Percentiles rank a stretch among this genome's conserved stretches.
These are phyloP conservation scores for Patella caerulea DNA, from an alignment of 2,888 invertebrate genomes.

Conservation along the genomic window DNA sequence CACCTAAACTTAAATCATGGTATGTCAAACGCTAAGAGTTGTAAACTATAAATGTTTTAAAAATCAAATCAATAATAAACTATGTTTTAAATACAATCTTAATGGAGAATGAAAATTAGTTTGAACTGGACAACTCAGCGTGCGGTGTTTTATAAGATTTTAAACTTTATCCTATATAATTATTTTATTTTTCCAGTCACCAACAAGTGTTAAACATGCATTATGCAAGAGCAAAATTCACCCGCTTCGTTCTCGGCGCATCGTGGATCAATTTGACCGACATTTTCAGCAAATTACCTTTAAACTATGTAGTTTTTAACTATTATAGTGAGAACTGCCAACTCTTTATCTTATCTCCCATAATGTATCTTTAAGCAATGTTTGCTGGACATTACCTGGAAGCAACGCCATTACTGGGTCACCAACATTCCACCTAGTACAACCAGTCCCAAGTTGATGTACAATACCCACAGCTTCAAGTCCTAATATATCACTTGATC, in stretches of 20 bases:
- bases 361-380: too few relatives aligned
- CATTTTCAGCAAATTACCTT: too few relatives aligned
- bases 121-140: background rate
- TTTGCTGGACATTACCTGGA: conserved; percentile 47
- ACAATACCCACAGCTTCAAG: conserved; percentile 70
- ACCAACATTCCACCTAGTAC: conserved; percentile 62
- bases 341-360: too few relatives aligned
- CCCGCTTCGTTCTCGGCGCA: too few relatives aligned
- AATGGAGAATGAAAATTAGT: background rate
- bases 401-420: conserved; percentile 70
- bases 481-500: conserved; percentile 68
- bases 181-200: too few relatives aligned
- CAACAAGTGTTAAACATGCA: too few relatives aligned
- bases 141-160: too few relatives aligned
- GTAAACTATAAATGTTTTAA: background rate
- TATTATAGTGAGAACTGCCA: too few relatives aligned
- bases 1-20: conserved; percentile 52
- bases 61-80: background rate
- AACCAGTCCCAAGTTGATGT: conserved; percentile 56
- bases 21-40: background rate
- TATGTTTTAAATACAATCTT: background rate
- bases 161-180: too few relatives aligned
- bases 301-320: too few relatives aligned
- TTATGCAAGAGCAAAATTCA: too few relatives aligned
- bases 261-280: too few relatives aligned